phyloP scores from a whole-genome alignment of 2,797 vertebrate genomes.

The Enteromius radiatus region DNA sequence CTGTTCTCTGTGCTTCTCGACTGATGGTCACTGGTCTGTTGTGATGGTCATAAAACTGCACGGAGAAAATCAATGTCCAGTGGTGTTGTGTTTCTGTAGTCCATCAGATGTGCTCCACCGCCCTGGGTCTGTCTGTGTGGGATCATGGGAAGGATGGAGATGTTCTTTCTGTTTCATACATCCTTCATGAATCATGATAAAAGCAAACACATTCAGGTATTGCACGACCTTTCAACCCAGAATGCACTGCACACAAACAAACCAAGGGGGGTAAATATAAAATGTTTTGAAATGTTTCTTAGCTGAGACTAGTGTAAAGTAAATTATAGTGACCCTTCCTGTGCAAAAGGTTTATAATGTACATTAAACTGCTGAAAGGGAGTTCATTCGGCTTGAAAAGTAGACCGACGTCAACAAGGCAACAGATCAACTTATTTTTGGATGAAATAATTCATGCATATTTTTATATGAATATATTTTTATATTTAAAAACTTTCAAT shows the following conservation, averaged over 20 bases:
- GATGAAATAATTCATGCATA: background rate
- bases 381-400: background rate
- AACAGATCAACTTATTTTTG: background rate
- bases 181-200: constrained; percentile 19
- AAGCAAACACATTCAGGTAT: background rate
- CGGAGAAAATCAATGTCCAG: too few relatives aligned
- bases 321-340: background rate
- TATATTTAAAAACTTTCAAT: too few relatives aligned
- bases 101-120: background rate
- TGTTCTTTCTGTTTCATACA: constrained; percentile 5
- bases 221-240: background rate
- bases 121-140: background rate
- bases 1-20: too few relatives aligned
- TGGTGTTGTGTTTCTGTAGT: background rate
- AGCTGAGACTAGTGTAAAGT: background rate
- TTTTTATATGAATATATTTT: background rate
- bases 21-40: background rate
- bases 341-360: background rate
- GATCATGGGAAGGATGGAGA: constrained; percentile 15
- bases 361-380: background rate
- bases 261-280: too few relatives aligned
- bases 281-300: too few relatives aligned
- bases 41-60: background rate
- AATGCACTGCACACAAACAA: background rate
- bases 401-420: background rate